Evolutionary conservation across 35 echinoderm and acorn worm species (phyloP), one percentile per base, ranked within the genome.

Genomic region (Patiria miniata): DNA sequence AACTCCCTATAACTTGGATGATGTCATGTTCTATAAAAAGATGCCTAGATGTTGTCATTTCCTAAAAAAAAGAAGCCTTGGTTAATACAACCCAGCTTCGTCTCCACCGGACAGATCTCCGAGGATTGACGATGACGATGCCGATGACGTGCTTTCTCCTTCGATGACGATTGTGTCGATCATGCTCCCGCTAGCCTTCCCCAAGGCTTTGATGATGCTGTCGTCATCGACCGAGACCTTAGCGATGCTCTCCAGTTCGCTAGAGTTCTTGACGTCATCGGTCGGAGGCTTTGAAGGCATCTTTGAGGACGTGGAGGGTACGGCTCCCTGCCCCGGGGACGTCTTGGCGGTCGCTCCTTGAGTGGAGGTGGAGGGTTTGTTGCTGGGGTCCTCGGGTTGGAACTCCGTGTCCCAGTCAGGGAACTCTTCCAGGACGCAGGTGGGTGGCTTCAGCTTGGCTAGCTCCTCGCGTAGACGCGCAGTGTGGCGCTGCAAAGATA

Each of bases 381-480:
- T 23, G 42, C 42, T 47, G 42, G 42, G 4, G 42, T 47, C 42
- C 23, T 73, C 65, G 9, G 14, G 10, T 1, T 30, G 26, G 65
- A 73, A 73, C 26, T 73, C 65, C 9, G 65, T 26, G 19, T 73
- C 65, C 65, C 65, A 73, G 21, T 73, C 65, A 2, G 65, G 65
- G 65, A 73, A 73, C 65, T 84, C 82, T 39, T 84, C 82, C n/a
- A 59, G 34, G 51, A 84, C 29, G 33, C 32, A 37, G 34, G 53
- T 19, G 30, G 92, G 93, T 61, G 92, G 92, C 68, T 98, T 87
- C 19, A 99, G 84, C 83, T 92, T 99, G 7, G 37, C 83, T 2
- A 99, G 65, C 51, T 99, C 96, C 78, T 99, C 96, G 32, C 89
- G 77, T 23, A 99, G 78, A 50, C 92, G 90, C 17, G 96, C 96